Evolutionary conservation across 1,140 invertebrate species (phyloP), one percentile per base, ranked within the genome.

Genomic region (Meloidogyne hapla): DNA sequence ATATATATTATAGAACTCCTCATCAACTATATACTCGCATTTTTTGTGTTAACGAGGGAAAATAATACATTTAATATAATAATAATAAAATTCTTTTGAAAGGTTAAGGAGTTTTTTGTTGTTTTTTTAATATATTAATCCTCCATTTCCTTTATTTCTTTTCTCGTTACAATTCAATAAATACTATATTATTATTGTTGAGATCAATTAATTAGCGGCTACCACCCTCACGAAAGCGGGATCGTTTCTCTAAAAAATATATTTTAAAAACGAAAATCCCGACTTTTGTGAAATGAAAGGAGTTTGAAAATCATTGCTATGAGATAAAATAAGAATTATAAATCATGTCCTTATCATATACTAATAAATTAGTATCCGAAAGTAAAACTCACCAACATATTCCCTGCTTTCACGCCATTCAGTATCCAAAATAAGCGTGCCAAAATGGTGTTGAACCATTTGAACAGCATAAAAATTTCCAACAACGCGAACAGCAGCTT

Each of bases 401-500:
- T 73, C 71, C 12, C 48, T 62, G 26, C 77, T 61, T 25, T 78
- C 67, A 69, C 67, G 63, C 26, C 77, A 79, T 75, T 78, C 71
- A 2, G 38, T 64, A 28, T 73, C 77, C 18, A 40, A 21, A 65
- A 78, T 78, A n/a, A 78, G 64, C 21, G 33, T n/a, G 33, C 76
- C 56, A 67, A 78, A 80, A 48, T 69, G 77, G 5, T 61, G 28
- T 45, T 79, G 76, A 75, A 78, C 77, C 21, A 75, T 64, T 38
- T 79, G 76, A 21, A 80, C 33, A 13, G 77, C 63, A 64, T 62
- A 78, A 15, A 28, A 78, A 56, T 23, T 79, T 15, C 77, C 77
- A 21, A 64, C 33, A 56, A 78, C 62, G 21, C 63, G 64, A 45
- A 79, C 76, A 10, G 77, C 45, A 25, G 65, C 38, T 10, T 79